These are phyloP conservation scores for Sebastes matsubarae DNA, from an alignment of 2,797 vertebrate species.

Conservation along the genomic window DNA sequence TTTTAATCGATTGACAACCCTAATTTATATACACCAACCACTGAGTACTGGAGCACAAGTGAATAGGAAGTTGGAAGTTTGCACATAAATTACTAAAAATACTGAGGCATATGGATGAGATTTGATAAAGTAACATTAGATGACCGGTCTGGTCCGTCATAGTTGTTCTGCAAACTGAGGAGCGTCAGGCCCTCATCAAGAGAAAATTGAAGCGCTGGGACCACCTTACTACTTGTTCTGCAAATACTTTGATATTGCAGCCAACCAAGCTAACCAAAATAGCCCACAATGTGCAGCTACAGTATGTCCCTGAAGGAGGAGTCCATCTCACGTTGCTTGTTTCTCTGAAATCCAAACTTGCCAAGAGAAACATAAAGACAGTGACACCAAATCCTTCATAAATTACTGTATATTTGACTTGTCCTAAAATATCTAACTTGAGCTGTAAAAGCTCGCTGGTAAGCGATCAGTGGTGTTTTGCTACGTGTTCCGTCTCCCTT, in stretches of 20 bases:
- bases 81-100: background rate
- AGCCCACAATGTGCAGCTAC: background rate
- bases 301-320: background rate
- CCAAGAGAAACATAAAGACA: conserved; percentile 32
- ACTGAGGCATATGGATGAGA: background rate
- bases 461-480: background rate
- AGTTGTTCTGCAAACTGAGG: background rate
- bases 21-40: background rate
- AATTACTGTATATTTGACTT: conserved; percentile 31
- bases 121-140: background rate
- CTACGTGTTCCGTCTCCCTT: background rate
- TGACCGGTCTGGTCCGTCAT: background rate
- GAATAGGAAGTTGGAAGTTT: background rate
- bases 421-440: conserved; percentile 15
- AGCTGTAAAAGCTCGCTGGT: background rate
- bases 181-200: background rate
- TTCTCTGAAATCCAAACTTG: conserved; percentile 27
- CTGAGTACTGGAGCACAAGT: background rate
- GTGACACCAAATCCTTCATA: conserved; percentile 33
- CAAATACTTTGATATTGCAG: conserved; percentile 2
- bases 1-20: too few species aligned
- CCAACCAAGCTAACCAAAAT: background rate
- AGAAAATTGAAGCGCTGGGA: background rate
- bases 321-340: conserved; percentile 1
- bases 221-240: background rate